Conservation (phyloP, 2,888 invertebrate species). For the Agriotes lineatus region DNA sequence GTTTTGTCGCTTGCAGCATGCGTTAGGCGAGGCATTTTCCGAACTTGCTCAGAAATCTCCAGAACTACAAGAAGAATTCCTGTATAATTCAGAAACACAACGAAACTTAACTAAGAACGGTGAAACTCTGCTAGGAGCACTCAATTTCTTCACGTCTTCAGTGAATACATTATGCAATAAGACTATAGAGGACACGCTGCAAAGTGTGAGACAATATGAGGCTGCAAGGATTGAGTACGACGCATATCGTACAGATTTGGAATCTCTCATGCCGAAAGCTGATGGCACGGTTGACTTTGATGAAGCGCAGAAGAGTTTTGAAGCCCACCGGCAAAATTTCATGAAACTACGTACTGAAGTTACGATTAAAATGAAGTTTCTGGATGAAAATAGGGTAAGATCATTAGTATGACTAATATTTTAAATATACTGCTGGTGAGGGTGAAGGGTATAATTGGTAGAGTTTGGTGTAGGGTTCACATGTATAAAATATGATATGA, state of each 20-base stretch:
- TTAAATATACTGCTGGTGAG: no score
- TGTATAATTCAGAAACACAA: constrained; percentile 96
- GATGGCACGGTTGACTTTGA: constrained; percentile 75
- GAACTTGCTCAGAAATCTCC: constrained; percentile 97
- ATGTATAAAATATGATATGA: no score
- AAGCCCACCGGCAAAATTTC: constrained; percentile 89
- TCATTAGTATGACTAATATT: no score
- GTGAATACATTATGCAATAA: constrained; percentile 97
- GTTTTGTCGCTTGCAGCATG: constrained; percentile 79
- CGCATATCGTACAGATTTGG: constrained; percentile 95
- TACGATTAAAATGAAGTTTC: constrained; percentile 93
- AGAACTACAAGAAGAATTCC: constrained; percentile 93
- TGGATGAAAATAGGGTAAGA: constrained; percentile 95
- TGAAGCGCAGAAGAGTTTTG: constrained; percentile 85
- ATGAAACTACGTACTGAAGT: constrained; percentile 95
- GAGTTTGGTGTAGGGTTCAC: no score
- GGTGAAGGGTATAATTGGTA: no score
- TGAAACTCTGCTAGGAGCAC: constrained; percentile 89
- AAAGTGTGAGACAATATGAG: constrained; percentile 83
- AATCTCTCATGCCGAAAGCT: constrained; percentile 79
- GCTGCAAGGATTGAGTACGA: constrained; percentile 93
- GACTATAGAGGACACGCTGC: constrained; percentile 95
- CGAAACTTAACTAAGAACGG: constrained; percentile 93
- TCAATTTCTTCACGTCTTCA: constrained; percentile 96
- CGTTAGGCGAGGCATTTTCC: constrained; percentile 92